A percentile compares a stretch with the other conserved stretches of the same genome.
Conservation (phyloP, 2,113 vertebrate species). For the Ariopsis seemanni region DNA sequence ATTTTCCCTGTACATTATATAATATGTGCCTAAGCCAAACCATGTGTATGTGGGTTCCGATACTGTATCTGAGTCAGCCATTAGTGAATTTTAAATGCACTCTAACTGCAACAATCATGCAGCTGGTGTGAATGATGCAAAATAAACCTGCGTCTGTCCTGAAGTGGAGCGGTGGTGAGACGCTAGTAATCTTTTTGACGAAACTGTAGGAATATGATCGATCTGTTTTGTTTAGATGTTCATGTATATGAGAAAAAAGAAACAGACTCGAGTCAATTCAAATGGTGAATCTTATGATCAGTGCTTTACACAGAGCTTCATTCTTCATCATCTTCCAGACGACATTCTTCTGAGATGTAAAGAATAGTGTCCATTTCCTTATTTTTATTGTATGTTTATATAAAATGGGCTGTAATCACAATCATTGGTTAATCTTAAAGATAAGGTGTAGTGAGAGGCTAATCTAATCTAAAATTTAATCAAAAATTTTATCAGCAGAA, state of each 20-base stretch:
- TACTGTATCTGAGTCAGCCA: not conserved
- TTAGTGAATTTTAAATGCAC: not conserved
- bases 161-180: not conserved
- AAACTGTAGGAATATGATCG: not conserved
- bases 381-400: not conserved
- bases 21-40: not conserved
- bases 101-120: not conserved
- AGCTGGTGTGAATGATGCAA: not conserved
- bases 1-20: not conserved
- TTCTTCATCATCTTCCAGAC: not conserved
- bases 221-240: not conserved
- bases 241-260: not conserved
- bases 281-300: not conserved
- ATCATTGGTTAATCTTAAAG: not conserved
- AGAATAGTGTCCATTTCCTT: not conserved
- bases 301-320: not conserved
- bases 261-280: not conserved
- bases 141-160: not conserved
- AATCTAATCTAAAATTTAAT: not conserved
- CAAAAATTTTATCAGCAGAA: not conserved
- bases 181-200: not conserved
- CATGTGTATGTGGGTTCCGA: slow-evolving; percentile 49
- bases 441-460: not conserved
- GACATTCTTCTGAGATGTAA: not conserved
- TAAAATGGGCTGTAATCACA: not conserved